Evolutionary conservation across 2,113 vertebrate species (phyloP).

Genomic region (Agelaius phoeniceus): DNA sequence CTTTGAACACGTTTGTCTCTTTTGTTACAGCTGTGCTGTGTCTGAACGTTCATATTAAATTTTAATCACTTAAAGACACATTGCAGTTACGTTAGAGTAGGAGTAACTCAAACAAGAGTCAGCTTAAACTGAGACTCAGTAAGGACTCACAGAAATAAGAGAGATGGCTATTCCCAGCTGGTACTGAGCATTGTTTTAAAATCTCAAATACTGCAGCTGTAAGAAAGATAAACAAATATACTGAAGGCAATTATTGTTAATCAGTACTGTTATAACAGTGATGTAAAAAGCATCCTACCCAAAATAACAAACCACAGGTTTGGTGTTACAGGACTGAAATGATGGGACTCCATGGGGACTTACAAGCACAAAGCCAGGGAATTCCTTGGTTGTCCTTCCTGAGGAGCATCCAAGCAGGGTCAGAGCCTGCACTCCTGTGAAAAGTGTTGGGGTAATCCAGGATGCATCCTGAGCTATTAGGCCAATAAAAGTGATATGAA

Average conservation of each 20-base stretch:
- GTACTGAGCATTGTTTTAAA: neutral
- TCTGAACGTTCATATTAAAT: neutral
- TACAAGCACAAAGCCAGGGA: neutral
- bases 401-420: neutral
- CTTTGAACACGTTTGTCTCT: neutral
- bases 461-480: neutral
- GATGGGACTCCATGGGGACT: fast-evolving
- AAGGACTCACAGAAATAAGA: neutral
- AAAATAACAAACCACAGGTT: neutral
- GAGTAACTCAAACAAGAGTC: neutral
- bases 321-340: neutral
- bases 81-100: neutral
- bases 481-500: neutral
- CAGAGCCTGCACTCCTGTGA: neutral
- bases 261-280: neutral
- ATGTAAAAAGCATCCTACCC: neutral
- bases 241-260: neutral
- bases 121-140: neutral
- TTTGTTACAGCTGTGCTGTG: neutral
- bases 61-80: slow-evolving; percentile 50
- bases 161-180: neutral
- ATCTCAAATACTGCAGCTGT: neutral
- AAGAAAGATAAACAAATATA: neutral
- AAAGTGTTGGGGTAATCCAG: neutral
- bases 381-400: neutral